Percentiles rank a stretch among this genome's conserved stretches.
Conservation (phyloP, 2,888 invertebrate genomes). For the Sarcophaga caerulescens region DNA sequence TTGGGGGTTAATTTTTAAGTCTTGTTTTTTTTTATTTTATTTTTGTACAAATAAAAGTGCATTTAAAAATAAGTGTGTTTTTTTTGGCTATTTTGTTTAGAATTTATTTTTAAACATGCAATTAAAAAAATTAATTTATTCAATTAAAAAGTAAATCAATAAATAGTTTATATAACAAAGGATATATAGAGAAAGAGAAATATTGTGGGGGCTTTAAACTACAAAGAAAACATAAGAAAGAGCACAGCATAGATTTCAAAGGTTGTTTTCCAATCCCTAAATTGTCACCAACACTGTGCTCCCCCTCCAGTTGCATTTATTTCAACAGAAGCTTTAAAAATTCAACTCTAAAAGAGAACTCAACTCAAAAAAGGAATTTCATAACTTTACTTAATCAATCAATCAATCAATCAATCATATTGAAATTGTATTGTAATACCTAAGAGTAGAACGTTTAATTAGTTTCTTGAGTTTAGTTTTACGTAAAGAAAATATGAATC, state of each 20-base stretch:
- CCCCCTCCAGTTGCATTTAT: no score
- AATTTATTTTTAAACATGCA: constrained; percentile 52
- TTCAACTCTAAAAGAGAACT: no score
- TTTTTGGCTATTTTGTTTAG: constrained; percentile 11
- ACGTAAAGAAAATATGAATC: constrained; percentile 5
- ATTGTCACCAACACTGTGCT: constrained; percentile 29
- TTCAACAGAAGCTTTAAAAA: no score
- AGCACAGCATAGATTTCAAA: constrained; percentile 24
- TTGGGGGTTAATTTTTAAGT: background rate
- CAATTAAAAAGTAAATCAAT: background rate
- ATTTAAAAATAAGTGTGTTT: constrained; percentile 32
- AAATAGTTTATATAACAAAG: background rate
- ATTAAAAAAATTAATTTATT: constrained; percentile 15
- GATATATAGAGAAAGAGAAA: background rate
- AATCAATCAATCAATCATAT: no score
- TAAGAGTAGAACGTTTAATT: constrained; percentile 38
- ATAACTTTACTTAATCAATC: no score
- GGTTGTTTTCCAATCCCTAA: background rate
- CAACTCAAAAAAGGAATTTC: no score
- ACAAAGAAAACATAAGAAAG: no score
- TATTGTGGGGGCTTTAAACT: no score
- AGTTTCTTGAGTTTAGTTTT: constrained; percentile 3
- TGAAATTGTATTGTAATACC: constrained; percentile 23
- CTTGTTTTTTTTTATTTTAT: background rate
- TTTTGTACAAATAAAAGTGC: constrained; percentile 51